Conservation (phyloP, 2,888 invertebrate genomes). For the Lasius platythorax region DNA sequence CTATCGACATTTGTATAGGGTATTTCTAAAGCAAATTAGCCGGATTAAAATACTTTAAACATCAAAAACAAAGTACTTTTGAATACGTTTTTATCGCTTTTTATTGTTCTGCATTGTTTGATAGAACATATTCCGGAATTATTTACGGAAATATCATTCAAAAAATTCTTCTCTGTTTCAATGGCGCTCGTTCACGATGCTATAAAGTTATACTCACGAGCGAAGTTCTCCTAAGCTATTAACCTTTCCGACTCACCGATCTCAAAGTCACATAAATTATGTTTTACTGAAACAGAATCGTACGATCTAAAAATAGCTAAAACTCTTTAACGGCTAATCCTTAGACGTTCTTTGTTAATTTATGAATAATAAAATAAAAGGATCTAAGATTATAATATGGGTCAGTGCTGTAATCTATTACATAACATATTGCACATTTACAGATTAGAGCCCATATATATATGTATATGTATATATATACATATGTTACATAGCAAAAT, state of each 20-base stretch:
- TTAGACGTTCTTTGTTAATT: constrained; percentile 5
- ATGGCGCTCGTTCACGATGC: constrained; percentile 10
- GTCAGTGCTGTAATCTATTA: not conserved
- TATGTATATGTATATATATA: too few relatives aligned
- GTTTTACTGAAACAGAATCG: constrained; percentile 32
- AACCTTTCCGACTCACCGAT: constrained; percentile 35
- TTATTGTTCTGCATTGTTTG: not conserved
- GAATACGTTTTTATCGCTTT: not conserved
- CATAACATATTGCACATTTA: not conserved
- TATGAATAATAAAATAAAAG: not conserved
- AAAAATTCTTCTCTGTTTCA: constrained; percentile 23
- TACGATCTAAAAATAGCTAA: constrained; percentile 25
- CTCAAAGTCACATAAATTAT: constrained; percentile 49
- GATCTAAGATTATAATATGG: not conserved
- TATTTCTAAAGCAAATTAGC: constrained; percentile 9
- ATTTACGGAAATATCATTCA: not conserved
- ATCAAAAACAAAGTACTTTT: not conserved
- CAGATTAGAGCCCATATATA: not conserved
- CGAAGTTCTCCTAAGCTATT: constrained; percentile 29
- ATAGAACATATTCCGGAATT: not conserved
- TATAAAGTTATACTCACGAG: constrained; percentile 36
- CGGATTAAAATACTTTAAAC: constrained; percentile 7
- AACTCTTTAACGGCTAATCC: constrained; percentile 28
- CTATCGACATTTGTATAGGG: constrained; percentile 5
- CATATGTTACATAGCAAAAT: not conserved